Evolutionary conservation across 2,797 vertebrate genomes (phyloP).

Genomic region (Lutjanus argentimaculatus): DNA sequence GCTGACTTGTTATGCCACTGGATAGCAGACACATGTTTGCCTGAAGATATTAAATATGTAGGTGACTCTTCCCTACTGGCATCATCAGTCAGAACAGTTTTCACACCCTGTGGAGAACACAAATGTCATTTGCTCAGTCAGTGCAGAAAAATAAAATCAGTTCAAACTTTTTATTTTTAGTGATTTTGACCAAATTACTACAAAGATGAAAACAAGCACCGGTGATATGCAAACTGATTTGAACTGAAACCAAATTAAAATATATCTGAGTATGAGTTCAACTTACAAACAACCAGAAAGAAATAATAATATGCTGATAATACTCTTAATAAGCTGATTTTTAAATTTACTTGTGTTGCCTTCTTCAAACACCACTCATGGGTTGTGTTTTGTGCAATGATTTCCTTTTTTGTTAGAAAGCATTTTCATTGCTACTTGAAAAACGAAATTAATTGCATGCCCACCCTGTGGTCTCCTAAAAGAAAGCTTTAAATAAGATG

Average conservation of each 20-base stretch:
- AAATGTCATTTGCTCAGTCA: not conserved
- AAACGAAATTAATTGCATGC: conserved; percentile 40
- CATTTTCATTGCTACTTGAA: conserved; percentile 32
- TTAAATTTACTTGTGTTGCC: not conserved
- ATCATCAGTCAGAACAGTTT: not conserved
- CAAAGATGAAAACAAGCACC: not conserved
- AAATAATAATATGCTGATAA: too few species aligned
- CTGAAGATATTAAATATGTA: too few species aligned
- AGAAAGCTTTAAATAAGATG: conserved; percentile 44
- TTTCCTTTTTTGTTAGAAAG: conserved; percentile 9
- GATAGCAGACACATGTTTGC: too few species aligned
- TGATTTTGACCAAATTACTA: not conserved
- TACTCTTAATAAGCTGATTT: not conserved
- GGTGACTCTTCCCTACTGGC: too few species aligned
- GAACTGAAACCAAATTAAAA: not conserved
- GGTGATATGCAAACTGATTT: not conserved
- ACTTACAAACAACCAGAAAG: not conserved
- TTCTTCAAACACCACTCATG: not conserved
- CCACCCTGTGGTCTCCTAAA: conserved; percentile 33
- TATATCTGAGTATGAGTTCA: not conserved
- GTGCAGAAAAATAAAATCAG: not conserved
- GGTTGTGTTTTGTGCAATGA: not conserved
- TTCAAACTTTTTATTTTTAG: not conserved
- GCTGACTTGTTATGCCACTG: too few species aligned
- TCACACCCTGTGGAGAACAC: not conserved